Evolutionary conservation across 2,797 vertebrate genomes (phyloP), one percentile per base, ranked within the genome.

Genomic region (Crocodylus rhombifer): DNA sequence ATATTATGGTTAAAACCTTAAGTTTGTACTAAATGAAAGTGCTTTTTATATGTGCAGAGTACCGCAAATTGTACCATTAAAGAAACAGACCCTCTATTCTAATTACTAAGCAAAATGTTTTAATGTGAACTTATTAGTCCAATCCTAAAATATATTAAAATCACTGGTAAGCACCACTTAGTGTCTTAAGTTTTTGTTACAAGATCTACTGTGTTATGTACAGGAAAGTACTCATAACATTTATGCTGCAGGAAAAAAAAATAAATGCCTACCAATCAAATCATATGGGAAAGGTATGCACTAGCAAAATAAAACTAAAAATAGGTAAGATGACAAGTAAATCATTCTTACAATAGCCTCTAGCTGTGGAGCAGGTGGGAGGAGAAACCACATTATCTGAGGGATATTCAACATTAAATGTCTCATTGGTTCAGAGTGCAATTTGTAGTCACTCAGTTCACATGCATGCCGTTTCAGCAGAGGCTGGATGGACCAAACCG

Each of bases 141-240:
- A 61, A 20, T 51, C 77, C 28, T 58, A 17, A 62, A 84, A 20
- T 20, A 81, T 4, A 33, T 82, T 82, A 67, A 92, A 82, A 14
- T 17, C 2, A 26, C 84, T 30, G 33, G 57, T 82, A 25, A 77
- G 88, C 15, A 78, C 13, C 6, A 21, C 18, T 60, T 17, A 16
- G 25, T 5, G 73, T 51, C 18, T 89, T 25, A 36, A 0, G 1
- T 25, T 26, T 79, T 65, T 23, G 60, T 79, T 63, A 76, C 3
- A 42, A 74, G 0, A 42, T 21, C 69, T 73, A 51, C 69, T 25
- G 36, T 80, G 65, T 61, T 4, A 81, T 25, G 65, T 0, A 2
- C 60, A 92, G 20, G 26, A 91, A 94, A 76, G 33, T 17, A 16
- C 7, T 73, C 69, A 73, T 23, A 89, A 61, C 65, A 75, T 73